Conservation (phyloP, 2,888 invertebrate genomes). For the Fragum whitleyi region DNA sequence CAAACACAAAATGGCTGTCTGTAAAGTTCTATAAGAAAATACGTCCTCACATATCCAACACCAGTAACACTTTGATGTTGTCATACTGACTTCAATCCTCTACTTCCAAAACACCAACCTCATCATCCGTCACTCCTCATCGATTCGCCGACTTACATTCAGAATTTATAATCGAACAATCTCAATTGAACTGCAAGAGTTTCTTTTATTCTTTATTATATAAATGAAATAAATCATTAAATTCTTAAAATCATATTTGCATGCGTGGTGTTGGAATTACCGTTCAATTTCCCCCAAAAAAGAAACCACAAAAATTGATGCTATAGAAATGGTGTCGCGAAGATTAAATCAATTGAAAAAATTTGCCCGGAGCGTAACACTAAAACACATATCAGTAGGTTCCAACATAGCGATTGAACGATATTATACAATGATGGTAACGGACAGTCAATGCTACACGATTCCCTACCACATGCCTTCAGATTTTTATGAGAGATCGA, state of each 20-base stretch:
- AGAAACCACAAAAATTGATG: neutral
- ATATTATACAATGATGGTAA: slow-evolving; percentile 19
- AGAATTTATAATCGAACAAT: too few relatives aligned
- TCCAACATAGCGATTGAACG: slow-evolving; percentile 6
- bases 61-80: slow-evolving; percentile 15
- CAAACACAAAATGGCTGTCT: slow-evolving; percentile 34
- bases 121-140: neutral
- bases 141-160: neutral
- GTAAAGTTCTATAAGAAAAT: slow-evolving; percentile 6
- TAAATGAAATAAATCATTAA: neutral
- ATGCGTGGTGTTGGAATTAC: neutral
- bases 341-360: slow-evolving; percentile 22
- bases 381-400: slow-evolving; percentile 15
- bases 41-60: neutral
- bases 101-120: neutral
- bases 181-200: neutral
- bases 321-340: slow-evolving; percentile 7
- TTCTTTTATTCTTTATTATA: neutral
- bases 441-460: slow-evolving; percentile 34
- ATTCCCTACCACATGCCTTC: slow-evolving; percentile 46
- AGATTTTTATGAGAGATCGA: slow-evolving; percentile 48
- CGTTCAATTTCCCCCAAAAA: neutral
- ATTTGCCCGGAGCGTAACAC: slow-evolving; percentile 12
- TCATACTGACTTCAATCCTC: slow-evolving; percentile 6
- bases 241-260: neutral